Conservation (phyloP, 2,113 vertebrate genomes). For the Tylochromis polylepis region DNA sequence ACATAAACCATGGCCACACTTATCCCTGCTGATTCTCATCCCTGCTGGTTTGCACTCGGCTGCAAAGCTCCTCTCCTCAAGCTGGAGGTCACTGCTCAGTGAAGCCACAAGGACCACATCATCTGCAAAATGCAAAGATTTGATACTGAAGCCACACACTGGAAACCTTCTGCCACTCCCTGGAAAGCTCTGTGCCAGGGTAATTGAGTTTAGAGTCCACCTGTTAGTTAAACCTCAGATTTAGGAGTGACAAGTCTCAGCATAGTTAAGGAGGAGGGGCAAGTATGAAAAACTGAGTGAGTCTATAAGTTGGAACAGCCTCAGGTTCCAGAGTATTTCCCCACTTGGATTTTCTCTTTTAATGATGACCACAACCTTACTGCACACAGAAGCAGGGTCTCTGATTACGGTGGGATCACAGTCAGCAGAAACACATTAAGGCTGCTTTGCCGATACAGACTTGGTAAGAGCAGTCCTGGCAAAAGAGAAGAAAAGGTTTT, state of each 20-base stretch:
- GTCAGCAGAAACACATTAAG: not conserved
- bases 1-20: not conserved
- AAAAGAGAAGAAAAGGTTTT: not conserved
- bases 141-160: not conserved
- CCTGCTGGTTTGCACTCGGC: not conserved
- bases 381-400: not conserved
- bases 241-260: not conserved
- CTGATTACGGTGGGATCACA: not conserved
- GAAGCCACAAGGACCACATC: not conserved
- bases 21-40: not conserved
- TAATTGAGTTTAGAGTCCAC: not conserved
- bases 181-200: not conserved
- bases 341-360: not conserved
- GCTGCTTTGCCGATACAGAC: not conserved
- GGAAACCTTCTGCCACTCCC: not conserved
- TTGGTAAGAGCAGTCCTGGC: not conserved
- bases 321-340: not conserved
- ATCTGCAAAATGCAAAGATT: not conserved
- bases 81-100: not conserved
- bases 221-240: not conserved
- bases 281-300: not conserved
- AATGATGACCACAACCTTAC: not conserved
- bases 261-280: not conserved
- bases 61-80: not conserved
- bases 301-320: not conserved